phyloP scores from a whole-genome alignment of 2,113 vertebrate genomes.

The Alligator mississippiensis region DNA sequence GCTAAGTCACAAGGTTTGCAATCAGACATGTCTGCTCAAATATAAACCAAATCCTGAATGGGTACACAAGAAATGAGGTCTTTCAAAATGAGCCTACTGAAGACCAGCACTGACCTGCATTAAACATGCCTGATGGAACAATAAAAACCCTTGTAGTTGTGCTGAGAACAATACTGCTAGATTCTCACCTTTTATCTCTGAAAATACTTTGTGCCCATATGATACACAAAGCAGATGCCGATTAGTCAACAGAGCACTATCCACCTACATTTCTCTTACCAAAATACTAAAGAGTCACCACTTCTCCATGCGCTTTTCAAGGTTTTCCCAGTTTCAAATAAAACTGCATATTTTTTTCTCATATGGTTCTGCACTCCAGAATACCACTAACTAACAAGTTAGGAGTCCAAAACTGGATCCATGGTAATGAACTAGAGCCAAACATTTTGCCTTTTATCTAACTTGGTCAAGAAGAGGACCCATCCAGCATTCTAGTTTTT shows the following conservation, averaged over 20 bases:
- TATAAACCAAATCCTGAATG: not conserved
- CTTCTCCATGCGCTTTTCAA: not conserved
- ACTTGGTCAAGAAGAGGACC: not conserved
- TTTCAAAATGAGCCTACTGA: not conserved
- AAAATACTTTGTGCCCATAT: not conserved
- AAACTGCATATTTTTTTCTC: not conserved
- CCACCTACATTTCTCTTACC: not conserved
- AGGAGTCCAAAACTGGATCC: not conserved
- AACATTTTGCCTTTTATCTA: not conserved
- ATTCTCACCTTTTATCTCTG: fast-evolving
- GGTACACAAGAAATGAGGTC: not conserved
- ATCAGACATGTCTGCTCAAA: not conserved
- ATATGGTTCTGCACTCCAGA: not conserved
- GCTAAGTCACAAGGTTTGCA: not conserved
- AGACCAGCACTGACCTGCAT: not conserved
- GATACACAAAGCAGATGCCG: fast-evolving
- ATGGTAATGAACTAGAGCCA: not conserved
- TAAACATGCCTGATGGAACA: not conserved
- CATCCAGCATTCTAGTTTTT: no score
- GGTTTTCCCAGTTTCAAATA: not conserved
- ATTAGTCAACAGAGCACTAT: not conserved
- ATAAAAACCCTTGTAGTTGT: not conserved
- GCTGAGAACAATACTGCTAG: not conserved
- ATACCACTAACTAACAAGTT: not conserved
- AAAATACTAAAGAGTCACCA: not conserved